Conservation (phyloP, 2,888 invertebrate species). For the Ecdyonurus torrentis region DNA sequence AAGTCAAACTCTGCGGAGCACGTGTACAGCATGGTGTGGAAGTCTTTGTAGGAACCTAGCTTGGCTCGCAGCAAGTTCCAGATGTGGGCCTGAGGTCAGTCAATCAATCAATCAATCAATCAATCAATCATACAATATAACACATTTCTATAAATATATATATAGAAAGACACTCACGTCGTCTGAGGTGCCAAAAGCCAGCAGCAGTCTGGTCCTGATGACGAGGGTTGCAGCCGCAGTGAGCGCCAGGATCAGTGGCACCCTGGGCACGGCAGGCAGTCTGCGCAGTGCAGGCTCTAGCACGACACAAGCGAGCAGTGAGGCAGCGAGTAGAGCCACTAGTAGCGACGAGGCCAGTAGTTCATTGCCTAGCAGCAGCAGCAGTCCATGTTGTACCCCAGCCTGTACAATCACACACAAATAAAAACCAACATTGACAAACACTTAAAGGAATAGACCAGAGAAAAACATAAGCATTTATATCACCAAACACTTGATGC, state of each 20-base stretch:
- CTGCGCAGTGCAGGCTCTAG: slow-evolving; percentile 3
- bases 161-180: slow-evolving; percentile 20
- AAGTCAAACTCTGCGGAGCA: slow-evolving; percentile 64
- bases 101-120: neutral
- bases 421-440: slow-evolving; percentile 3
- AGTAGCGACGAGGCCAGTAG: slow-evolving; percentile 35
- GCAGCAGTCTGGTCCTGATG: slow-evolving; percentile 28
- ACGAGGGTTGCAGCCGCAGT: slow-evolving; percentile 18
- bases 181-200: slow-evolving; percentile 21
- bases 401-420: slow-evolving; percentile 21
- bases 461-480: no score
- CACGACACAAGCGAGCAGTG: slow-evolving; percentile 16
- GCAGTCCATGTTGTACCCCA: slow-evolving; percentile 24
- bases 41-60: slow-evolving; percentile 45
- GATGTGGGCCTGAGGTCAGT: slow-evolving; percentile 39
- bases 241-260: slow-evolving; percentile 13
- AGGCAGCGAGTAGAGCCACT: slow-evolving; percentile 18
- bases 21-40: slow-evolving; percentile 61
- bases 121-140: neutral
- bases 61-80: slow-evolving; percentile 55
- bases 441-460: no score
- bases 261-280: neutral
- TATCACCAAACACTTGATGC: no score
- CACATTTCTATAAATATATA: no score
- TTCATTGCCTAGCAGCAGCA: slow-evolving; percentile 38